Percentiles rank a stretch among this genome's conserved stretches.
Conservation (phyloP, 2,113 vertebrate genomes). For the Lagopus muta region DNA sequence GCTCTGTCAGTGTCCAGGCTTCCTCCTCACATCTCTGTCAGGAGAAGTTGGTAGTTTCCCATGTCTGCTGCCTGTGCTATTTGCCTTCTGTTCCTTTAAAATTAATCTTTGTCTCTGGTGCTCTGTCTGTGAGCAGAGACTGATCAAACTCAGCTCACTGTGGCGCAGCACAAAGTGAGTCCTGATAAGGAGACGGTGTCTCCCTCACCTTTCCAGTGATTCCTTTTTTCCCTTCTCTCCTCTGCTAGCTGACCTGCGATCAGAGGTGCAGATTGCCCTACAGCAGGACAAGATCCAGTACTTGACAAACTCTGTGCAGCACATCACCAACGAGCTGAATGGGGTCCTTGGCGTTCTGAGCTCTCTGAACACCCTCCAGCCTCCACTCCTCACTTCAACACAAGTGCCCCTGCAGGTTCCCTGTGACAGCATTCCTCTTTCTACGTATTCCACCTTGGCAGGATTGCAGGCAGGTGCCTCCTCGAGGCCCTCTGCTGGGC, state of each 20-base stretch:
- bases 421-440: not conserved
- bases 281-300: conserved; percentile 82
- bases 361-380: conserved; percentile 67
- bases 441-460: not conserved
- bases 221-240: not conserved
- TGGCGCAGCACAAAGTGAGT: accelerated
- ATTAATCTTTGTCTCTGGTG: not conserved
- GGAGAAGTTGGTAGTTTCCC: not conserved
- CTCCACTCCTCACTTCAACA: not conserved
- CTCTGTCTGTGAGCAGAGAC: not conserved
- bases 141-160: no score
- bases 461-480: not conserved
- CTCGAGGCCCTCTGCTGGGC: not conserved
- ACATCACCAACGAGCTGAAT: conserved; percentile 86
- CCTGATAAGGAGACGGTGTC: not conserved
- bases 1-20: not conserved
- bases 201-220: not conserved
- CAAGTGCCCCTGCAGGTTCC: not conserved
- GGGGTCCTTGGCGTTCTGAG: conserved; percentile 80
- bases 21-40: not conserved
- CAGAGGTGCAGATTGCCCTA: not conserved
- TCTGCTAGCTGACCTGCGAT: not conserved
- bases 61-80: not conserved
- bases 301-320: conserved; percentile 84
- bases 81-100: not conserved